These are phyloP conservation scores for Acanthis flammea DNA, from an alignment of 2,797 vertebrate genomes.

Conservation along the genomic window DNA sequence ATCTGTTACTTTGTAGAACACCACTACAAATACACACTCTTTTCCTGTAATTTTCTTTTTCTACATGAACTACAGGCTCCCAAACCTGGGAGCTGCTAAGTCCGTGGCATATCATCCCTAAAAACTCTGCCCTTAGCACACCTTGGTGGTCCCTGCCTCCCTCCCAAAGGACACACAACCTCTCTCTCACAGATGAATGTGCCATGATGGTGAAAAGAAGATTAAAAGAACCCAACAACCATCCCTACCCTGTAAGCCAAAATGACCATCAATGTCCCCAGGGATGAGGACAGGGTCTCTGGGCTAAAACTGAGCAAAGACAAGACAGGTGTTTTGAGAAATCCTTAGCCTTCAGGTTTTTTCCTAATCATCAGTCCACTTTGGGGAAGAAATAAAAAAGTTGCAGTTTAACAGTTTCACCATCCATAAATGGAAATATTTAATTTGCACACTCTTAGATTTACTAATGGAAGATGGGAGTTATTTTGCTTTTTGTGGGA, in stretches of 20 bases:
- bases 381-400: background rate
- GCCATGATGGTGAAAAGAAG: background rate
- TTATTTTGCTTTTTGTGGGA: background rate
- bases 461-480: background rate
- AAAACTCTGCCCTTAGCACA: background rate
- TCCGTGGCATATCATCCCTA: background rate
- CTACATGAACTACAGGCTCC: background rate
- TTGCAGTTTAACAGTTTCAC: background rate
- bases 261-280: background rate
- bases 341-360: background rate
- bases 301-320: background rate
- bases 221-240: accelerated
- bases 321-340: background rate
- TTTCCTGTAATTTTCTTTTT: background rate
- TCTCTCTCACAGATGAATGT: background rate
- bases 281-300: no score
- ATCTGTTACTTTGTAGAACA: background rate
- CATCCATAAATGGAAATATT: background rate
- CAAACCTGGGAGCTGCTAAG: background rate
- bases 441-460: background rate
- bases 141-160: background rate
- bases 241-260: background rate
- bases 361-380: background rate
- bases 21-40: background rate
- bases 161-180: background rate